Percentiles rank a stretch among this genome's conserved stretches.
Conservation (phyloP, 2,797 vertebrate genomes). For the Gallinago nigripennis region DNA sequence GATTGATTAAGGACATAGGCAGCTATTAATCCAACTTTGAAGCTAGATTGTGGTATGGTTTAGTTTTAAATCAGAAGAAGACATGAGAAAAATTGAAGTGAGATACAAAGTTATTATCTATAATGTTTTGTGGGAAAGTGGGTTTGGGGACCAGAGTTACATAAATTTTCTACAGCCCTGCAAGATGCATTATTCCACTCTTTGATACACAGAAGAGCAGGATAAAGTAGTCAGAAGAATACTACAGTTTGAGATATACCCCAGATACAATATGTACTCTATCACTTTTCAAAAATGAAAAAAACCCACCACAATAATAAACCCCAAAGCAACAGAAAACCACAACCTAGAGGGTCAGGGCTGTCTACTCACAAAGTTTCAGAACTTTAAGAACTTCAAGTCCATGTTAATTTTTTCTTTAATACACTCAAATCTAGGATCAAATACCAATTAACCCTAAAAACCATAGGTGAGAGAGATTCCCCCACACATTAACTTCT, state of each 20-base stretch:
- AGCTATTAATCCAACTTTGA: background rate
- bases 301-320: too few relatives aligned
- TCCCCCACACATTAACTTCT: accelerated
- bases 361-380: background rate
- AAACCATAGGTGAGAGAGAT: accelerated
- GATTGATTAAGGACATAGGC: background rate
- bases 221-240: background rate
- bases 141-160: background rate
- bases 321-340: background rate
- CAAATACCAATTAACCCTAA: background rate
- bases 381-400: background rate
- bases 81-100: background rate
- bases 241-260: background rate
- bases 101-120: background rate
- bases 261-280: background rate
- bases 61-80: background rate
- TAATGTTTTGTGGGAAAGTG: background rate
- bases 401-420: background rate
- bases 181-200: background rate
- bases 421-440: background rate
- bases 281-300: background rate
- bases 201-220: background rate
- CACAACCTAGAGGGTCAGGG: accelerated
- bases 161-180: background rate
- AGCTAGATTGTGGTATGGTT: background rate